Conservation (phyloP, 2,888 invertebrate genomes). For the Podotricha telesiphe region DNA sequence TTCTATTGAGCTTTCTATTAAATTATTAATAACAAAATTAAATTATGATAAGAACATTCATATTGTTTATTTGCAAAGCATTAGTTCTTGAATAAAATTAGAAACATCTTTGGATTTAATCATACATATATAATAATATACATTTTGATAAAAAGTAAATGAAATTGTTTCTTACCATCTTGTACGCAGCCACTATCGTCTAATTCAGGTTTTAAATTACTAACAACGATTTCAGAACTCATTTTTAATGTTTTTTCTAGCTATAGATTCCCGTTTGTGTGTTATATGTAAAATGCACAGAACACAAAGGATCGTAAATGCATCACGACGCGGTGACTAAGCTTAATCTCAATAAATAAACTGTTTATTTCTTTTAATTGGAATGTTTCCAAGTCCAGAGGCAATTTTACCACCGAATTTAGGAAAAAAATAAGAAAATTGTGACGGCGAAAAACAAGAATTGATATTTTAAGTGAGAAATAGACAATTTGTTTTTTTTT, state of each 20-base stretch:
- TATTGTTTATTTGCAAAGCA: too few relatives aligned
- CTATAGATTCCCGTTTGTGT: slow-evolving; percentile 34
- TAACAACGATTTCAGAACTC: slow-evolving; percentile 57
- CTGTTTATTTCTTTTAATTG: slow-evolving; percentile 54
- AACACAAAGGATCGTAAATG: slow-evolving; percentile 57
- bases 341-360: slow-evolving; percentile 51
- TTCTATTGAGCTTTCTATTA: too few relatives aligned
- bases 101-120: background rate
- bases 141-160: background rate
- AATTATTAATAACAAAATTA: too few relatives aligned
- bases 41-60: too few relatives aligned
- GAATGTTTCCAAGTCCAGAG: slow-evolving; percentile 59
- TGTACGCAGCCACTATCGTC: slow-evolving; percentile 65
- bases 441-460: slow-evolving; percentile 35
- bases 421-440: slow-evolving; percentile 36
- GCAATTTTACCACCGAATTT: slow-evolving; percentile 39
- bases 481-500: slow-evolving; percentile 23
- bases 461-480: slow-evolving; percentile 29
- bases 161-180: slow-evolving; percentile 54
- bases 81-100: too few relatives aligned
- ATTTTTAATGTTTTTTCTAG: slow-evolving; percentile 53
- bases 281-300: slow-evolving; percentile 47
- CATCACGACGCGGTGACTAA: slow-evolving; percentile 52
- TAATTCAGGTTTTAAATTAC: slow-evolving; percentile 54
- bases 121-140: background rate